Evolutionary conservation across 1,140 invertebrate species (phyloP), one percentile per base, ranked within the genome.

Genomic region (Pararge aegeria): DNA sequence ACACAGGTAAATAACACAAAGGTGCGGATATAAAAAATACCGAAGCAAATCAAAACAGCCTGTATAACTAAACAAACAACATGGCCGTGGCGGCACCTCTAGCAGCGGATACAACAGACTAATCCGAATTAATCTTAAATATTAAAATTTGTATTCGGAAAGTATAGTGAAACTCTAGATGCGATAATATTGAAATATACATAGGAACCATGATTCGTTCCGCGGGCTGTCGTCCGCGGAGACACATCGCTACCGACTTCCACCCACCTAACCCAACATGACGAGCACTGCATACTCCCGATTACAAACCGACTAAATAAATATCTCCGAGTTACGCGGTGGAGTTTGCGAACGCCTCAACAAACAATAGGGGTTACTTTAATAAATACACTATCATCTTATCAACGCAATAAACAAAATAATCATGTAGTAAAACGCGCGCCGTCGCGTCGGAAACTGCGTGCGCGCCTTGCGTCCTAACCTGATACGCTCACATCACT

Each of bases 181-280:
- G 87, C 84, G 84, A 86, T 86, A 86, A 87, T 87, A 89, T 89
- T 87, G 87, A 89, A 89, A 89, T 89, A 89, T 89, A 89, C 87
- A 89, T 89, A 89, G 87, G 87, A 89, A 89, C 87, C 87, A 87
- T 89, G 84, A 89, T 87, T 89, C 84, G 78, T 78, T 80, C 87
- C 87, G 87, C 83, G 84, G 81, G 65, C 75, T 60, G 56, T 62
- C 68, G 73, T 67, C 85, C 82, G 80, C 83, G 84, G 81, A 84
- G 83, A 84, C 78, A 83, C 83, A 80, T 83, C 86, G 83, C 81
- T 87, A 89, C 83, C 80, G 75, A 87, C 78, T 73, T 85, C 73
- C 75, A 77, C 79, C 80, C 82, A 86, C 74, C 2, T 15, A 12
- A 10, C 15, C 2, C 42, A 2, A 40, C n/a, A 9, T 46, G 4